Base-by-base conservation (phyloP, 2,888 invertebrate genomes). In the Aporophyla nigra region DNA sequence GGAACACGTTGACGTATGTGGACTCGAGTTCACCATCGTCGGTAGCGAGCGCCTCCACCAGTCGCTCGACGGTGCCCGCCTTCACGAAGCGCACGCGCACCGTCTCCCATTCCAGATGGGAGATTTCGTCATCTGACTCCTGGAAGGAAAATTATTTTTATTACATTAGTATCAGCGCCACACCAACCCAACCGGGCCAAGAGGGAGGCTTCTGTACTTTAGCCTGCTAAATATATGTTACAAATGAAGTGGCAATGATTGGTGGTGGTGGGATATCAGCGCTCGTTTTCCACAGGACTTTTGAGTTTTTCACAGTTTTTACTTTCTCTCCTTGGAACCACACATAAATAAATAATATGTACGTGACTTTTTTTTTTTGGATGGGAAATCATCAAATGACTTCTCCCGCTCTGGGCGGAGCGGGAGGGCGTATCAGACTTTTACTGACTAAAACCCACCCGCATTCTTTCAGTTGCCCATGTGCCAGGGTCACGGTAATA, bases 31-130 rank as follows among this genome's bases (percentile, higher is more conserved):
- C 99, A 63, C 99, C 99, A 91, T 99, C 98, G 93, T 99, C 99
- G 75, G 99, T 99, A 82, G 99, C 98, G 88, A 99, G 97, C 77
- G 99, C 98, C 95, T 99, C 99, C 76, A 99, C 99, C 84, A 99
- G 97, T 90, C 98, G 98, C 92, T 99, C 98, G 88, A 99, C 97
- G 5, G 99, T 99, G 74, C 99, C 99, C 24, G 99, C 99, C 96
- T 99, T 99, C 87, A 99, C 98, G 93, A 99, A 98, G 79, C 99
- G 98, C 83, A 99, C 99, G 85, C 99, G 98, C 85, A 99, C 99
- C 59, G 99, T 99, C 97, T 99, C 99, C 99, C 99, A 99, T 97
- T 99, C 99, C 93, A 99, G 97, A 94, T 99, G 99, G 69, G 99
- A 99, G 89, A 99, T 99, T 96, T 99, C 99, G 95, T 98, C 98